Conservation (phyloP, 30 jellyfish, hydroid and myxozoan genomes). For the Aurelia aurita complex sp. Pacific region DNA sequence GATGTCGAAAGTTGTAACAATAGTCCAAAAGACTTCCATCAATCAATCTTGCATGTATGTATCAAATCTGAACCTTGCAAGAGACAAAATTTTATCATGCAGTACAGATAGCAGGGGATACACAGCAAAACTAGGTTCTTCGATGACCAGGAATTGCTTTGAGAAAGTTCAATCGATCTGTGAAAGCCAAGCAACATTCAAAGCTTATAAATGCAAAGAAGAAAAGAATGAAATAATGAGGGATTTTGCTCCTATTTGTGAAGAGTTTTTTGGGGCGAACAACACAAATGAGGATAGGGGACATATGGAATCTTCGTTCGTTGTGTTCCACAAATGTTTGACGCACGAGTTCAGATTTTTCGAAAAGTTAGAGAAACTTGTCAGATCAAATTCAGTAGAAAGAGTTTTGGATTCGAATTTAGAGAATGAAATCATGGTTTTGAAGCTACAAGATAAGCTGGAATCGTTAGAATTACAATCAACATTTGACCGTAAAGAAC, state of each 20-base stretch:
- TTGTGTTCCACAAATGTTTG: not conserved
- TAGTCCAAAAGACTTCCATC: conserved; percentile 10
- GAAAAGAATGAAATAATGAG: conserved; percentile 14
- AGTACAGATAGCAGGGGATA: conserved; percentile 55
- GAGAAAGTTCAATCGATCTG: conserved; percentile 20
- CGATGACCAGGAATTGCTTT: conserved; percentile 31
- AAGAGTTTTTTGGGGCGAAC: not conserved
- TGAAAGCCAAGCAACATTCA: conserved; percentile 61
- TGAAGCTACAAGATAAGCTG: conserved; percentile 30
- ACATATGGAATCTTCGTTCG: not conserved
- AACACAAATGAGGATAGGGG: not conserved
- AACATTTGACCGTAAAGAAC: no score
- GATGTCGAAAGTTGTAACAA: conserved; percentile 4
- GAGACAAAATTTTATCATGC: conserved; percentile 31
- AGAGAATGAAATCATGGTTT: conserved; percentile 54
- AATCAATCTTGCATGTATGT: conserved; percentile 24
- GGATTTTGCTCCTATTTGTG: conserved; percentile 19
- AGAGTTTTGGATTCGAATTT: conserved; percentile 52
- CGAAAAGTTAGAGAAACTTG: conserved; percentile 9
- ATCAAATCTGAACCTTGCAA: conserved; percentile 19
- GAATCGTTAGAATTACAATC: conserved; percentile 6
- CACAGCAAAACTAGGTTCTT: conserved; percentile 58
- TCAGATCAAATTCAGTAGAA: conserved; percentile 38
- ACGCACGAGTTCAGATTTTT: conserved; percentile 9
- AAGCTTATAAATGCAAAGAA: conserved; percentile 37